Evolutionary conservation across 2,888 invertebrate genomes (phyloP).

Genomic region (Smittia aterrima): DNA sequence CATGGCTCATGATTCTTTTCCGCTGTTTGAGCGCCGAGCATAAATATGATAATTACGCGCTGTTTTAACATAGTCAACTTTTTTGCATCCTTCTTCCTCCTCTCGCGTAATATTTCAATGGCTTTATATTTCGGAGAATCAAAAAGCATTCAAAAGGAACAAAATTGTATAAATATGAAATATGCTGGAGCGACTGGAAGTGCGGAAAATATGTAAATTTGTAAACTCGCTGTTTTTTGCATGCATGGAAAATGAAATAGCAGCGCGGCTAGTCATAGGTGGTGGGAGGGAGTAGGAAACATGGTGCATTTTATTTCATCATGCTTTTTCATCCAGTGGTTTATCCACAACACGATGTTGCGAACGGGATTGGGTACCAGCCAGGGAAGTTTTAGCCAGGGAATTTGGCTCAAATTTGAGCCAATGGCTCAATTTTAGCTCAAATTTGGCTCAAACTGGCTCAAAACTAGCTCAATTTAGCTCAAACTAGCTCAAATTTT

Average conservation of each 20-base stretch:
- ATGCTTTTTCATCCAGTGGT: slow-evolving; percentile 21
- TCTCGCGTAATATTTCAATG: background rate
- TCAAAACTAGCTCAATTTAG: too few species aligned
- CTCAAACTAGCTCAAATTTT: too few species aligned
- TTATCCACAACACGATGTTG: slow-evolving; percentile 13
- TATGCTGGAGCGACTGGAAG: background rate
- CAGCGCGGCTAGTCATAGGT: too few species aligned
- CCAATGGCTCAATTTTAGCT: background rate
- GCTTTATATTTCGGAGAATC: background rate
- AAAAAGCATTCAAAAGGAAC: slow-evolving; percentile 28
- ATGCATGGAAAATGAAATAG: background rate
- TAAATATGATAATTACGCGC: slow-evolving; percentile 24
- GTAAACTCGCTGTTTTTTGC: background rate
- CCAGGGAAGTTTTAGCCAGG: too few species aligned
- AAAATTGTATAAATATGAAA: slow-evolving; percentile 17
- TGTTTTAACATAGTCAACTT: slow-evolving; percentile 20
- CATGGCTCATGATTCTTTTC: slow-evolving; percentile 24
- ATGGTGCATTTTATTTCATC: slow-evolving; percentile 26
- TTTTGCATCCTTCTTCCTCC: background rate
- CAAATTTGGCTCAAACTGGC: too few species aligned
- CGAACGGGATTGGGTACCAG: too few species aligned
- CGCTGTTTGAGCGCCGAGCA: background rate
- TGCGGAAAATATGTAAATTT: slow-evolving; percentile 22
- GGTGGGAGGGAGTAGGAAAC: background rate
- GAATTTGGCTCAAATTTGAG: too few species aligned